Percentiles rank a stretch among this genome's conserved stretches.
Evolutionary conservation across 2,888 invertebrate species (phyloP).

Genomic region (Hesperia comma): DNA sequence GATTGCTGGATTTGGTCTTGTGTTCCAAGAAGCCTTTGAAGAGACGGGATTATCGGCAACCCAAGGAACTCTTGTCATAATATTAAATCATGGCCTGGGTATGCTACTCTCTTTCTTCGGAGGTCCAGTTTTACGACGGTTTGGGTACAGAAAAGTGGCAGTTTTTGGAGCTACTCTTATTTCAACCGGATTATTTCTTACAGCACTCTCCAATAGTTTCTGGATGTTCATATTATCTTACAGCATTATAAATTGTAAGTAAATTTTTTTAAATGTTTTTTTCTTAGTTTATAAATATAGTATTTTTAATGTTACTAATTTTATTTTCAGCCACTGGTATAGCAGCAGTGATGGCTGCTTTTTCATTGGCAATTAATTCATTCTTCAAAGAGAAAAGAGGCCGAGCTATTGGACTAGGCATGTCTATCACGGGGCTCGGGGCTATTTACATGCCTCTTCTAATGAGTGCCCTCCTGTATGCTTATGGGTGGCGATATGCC

Average conservation of each 20-base stretch:
- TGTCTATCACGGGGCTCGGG: constrained; percentile 87
- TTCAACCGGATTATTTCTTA: constrained; percentile 83
- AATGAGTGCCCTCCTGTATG: constrained; percentile 81
- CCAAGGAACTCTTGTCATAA: constrained; percentile 86
- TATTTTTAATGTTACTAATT: constrained; percentile 73
- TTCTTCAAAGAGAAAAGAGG: constrained; percentile 86
- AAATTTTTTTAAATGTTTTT: constrained; percentile 22
- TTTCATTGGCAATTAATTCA: constrained; percentile 86
- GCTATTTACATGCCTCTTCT: constrained; percentile 87
- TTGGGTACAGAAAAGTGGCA: constrained; percentile 87
- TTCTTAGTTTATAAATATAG: constrained; percentile 65
- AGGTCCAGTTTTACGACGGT: constrained; percentile 85
- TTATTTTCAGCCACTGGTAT: constrained; percentile 85
- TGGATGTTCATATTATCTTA: constrained; percentile 85
- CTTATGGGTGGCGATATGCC: constrained; percentile 85
- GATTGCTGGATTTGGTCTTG: constrained; percentile 86
- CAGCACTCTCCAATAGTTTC: constrained; percentile 83
- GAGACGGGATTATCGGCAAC: constrained; percentile 83
- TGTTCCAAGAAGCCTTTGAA: constrained; percentile 86
- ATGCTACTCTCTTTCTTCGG: constrained; percentile 87
- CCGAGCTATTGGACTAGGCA: constrained; percentile 85
- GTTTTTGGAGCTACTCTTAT: constrained; percentile 81
- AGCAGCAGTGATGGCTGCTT: constrained; percentile 84
- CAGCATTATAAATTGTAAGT: constrained; percentile 88
- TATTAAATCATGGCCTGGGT: constrained; percentile 87